A percentile compares a stretch with the other conserved stretches of the same genome.
Conservation (phyloP, 2,888 invertebrate genomes). For the Listrodromus nycthemerus region DNA sequence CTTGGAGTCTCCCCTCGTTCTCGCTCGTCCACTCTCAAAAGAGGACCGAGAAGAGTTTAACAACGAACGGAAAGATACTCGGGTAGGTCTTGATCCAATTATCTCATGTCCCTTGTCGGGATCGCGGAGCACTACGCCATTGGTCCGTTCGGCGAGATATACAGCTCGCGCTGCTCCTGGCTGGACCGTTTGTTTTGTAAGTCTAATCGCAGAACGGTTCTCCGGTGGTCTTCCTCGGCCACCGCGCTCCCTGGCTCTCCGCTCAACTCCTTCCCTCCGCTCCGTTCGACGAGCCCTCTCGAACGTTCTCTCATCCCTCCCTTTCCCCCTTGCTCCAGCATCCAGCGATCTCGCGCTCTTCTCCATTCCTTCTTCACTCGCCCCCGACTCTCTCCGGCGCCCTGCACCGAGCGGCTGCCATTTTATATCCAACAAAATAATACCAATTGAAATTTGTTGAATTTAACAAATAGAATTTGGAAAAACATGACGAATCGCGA, state of each 20-base stretch:
- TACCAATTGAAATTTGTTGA: too few species aligned
- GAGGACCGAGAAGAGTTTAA: slow-evolving; percentile 12
- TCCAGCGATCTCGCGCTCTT: slow-evolving; percentile 39
- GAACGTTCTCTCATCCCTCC: slow-evolving; percentile 53
- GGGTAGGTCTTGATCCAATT: slow-evolving; percentile 81
- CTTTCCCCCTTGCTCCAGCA: slow-evolving; percentile 3
- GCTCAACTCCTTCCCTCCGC: slow-evolving; percentile 43
- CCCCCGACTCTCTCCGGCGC: slow-evolving; percentile 57
- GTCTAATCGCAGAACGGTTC: slow-evolving; percentile 84
- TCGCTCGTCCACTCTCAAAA: slow-evolving; percentile 42
- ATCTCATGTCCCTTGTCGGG: slow-evolving; percentile 83
- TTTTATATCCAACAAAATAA: slow-evolving; percentile 81
- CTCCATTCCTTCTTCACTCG: slow-evolving; percentile 54
- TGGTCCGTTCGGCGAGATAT: slow-evolving; percentile 74
- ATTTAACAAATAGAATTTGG: too few species aligned
- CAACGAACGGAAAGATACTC: slow-evolving; percentile 45
- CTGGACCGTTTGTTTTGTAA: slow-evolving; percentile 84
- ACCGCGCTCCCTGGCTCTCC: slow-evolving; percentile 68
- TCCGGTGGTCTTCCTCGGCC: slow-evolving; percentile 83
- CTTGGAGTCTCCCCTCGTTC: slow-evolving; percentile 24
- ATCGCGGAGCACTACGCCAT: slow-evolving; percentile 82
- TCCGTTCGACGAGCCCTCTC: slow-evolving; percentile 52
- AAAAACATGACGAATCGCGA: slow-evolving; percentile 29
- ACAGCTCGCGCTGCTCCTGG: slow-evolving; percentile 67
- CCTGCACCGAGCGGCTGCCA: slow-evolving; percentile 76